Percentiles rank a stretch among this genome's conserved stretches.
Conservation (phyloP, 2,797 vertebrate genomes). For the Spondyliosoma cantharus region DNA sequence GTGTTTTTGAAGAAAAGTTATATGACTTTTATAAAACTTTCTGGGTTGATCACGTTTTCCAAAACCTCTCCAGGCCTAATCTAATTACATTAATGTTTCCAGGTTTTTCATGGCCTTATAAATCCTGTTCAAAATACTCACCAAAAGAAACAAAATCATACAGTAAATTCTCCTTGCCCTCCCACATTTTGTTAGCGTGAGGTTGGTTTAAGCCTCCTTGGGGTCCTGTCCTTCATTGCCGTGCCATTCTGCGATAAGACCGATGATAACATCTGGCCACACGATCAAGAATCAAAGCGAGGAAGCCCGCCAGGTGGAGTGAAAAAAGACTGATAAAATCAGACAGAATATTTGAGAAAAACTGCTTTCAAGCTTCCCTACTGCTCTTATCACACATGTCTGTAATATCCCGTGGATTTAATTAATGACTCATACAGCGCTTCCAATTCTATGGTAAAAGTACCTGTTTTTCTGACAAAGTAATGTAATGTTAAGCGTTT, state of each 20-base stretch:
- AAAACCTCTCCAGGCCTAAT: too few relatives aligned
- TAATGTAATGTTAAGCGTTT: slow-evolving; percentile 43
- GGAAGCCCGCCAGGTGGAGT: slow-evolving; percentile 51
- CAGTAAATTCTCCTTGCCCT: slow-evolving; percentile 22
- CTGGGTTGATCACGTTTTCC: too few relatives aligned
- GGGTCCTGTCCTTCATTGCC: slow-evolving; percentile 64
- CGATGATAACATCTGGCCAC: slow-evolving; percentile 68
- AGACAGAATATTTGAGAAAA: slow-evolving; percentile 65
- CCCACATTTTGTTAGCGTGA: slow-evolving; percentile 39
- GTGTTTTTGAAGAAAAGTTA: too few relatives aligned
- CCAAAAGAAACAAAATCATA: slow-evolving; percentile 16
- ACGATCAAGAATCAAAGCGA: slow-evolving; percentile 69
- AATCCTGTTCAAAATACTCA: neutral
- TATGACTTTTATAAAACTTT: too few relatives aligned
- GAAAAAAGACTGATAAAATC: slow-evolving; percentile 54
- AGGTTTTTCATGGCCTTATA: too few relatives aligned
- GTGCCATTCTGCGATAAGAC: slow-evolving; percentile 70
- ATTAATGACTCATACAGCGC: slow-evolving; percentile 57
- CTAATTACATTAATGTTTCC: too few relatives aligned
- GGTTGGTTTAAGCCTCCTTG: slow-evolving; percentile 37
- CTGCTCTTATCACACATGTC: slow-evolving; percentile 55
- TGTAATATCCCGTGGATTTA: slow-evolving; percentile 53
- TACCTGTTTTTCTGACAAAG: slow-evolving; percentile 28
- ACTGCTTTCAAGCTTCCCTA: slow-evolving; percentile 41
- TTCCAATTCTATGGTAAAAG: slow-evolving; percentile 20